Percentiles rank a stretch among this genome's conserved stretches.
Conservation (phyloP, 2,113 vertebrate genomes). For the Notarius lentiginosus region DNA sequence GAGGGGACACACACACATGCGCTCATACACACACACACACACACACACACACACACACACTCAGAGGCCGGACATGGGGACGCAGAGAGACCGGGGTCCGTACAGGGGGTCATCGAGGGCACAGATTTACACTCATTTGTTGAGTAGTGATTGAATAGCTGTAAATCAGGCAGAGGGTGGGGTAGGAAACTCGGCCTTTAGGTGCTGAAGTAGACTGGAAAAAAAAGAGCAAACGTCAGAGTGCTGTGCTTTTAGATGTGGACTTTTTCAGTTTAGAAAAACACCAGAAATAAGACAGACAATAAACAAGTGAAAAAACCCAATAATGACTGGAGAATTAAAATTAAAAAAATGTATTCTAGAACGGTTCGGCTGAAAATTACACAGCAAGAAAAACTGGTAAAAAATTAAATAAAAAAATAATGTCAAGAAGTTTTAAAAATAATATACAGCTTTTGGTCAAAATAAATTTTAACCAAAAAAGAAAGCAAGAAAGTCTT, state of each 20-base stretch:
- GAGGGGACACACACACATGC: conserved; percentile 71
- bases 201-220: conserved; percentile 80
- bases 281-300: background rate
- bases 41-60: conserved; percentile 72
- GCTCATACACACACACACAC: conserved; percentile 75
- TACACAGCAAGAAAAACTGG: background rate
- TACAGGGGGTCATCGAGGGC: conserved; percentile 61
- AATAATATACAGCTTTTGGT: background rate
- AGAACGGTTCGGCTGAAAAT: background rate
- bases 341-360: background rate
- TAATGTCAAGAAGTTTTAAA: background rate
- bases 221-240: background rate
- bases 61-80: conserved; percentile 49
- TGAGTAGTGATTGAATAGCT: conserved; percentile 56
- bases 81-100: conserved; percentile 70
- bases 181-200: conserved; percentile 73
- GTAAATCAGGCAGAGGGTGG: conserved; percentile 66
- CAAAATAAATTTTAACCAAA: background rate
- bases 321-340: background rate
- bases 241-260: background rate
- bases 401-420: background rate
- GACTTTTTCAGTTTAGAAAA: background rate
- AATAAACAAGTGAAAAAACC: background rate
- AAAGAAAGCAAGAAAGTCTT: background rate
- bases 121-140: conserved; percentile 66